phyloP scores from a whole-genome alignment of 2,113 vertebrate species.

The Microtus pennsylvanicus region DNA sequence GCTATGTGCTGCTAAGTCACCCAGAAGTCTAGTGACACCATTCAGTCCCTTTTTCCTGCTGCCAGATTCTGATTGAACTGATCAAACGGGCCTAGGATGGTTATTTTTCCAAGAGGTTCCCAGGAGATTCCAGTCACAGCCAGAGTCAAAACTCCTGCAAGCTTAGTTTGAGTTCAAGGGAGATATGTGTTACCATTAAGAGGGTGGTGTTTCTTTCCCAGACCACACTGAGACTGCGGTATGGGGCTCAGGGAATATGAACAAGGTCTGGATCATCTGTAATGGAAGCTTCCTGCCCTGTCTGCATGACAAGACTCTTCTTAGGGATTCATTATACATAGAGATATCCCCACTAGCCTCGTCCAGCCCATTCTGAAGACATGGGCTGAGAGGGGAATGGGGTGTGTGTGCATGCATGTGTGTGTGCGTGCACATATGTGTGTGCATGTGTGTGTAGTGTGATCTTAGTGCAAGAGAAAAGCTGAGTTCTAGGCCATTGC shows the following conservation, averaged over 20 bases:
- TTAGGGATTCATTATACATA: neutral
- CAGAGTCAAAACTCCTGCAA: neutral
- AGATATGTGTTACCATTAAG: neutral
- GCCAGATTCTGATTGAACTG: neutral
- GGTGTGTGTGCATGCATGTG: no score
- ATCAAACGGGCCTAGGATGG: neutral
- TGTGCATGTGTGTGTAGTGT: neutral
- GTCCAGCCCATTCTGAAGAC: neutral
- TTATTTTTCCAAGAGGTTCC: neutral
- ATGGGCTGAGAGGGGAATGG: neutral
- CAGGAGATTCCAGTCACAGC: neutral
- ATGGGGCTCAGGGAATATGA: neutral
- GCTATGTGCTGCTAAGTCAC: neutral
- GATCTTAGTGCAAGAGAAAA: neutral
- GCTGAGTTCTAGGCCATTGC: neutral
- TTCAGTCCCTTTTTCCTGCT: neutral
- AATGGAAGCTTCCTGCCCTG: neutral
- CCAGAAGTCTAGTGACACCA: neutral
- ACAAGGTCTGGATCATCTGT: neutral
- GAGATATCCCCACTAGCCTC: fast-evolving
- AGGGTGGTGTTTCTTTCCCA: neutral
- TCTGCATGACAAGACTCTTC: neutral
- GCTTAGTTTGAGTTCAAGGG: neutral
- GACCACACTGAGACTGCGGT: neutral
- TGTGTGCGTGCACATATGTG: no score